Evolutionary conservation across 2,797 vertebrate species (phyloP).

Genomic region (Micropoecilia bifurca): DNA sequence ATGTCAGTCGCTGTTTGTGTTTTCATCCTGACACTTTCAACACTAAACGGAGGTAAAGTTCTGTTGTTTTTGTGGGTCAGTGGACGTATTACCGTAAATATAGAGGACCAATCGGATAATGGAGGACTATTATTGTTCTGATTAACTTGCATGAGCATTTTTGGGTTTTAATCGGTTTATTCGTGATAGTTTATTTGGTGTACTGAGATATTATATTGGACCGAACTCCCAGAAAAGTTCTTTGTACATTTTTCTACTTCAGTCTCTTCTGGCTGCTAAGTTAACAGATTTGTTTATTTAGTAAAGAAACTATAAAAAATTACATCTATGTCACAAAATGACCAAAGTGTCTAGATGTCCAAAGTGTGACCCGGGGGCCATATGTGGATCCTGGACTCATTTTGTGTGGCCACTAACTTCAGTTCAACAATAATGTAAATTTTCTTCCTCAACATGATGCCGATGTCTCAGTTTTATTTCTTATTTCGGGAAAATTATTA

Average conservation of each 20-base stretch:
- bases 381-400: neutral
- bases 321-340: neutral
- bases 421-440: neutral
- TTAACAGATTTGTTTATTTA: neutral
- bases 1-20: slow-evolving; percentile 7
- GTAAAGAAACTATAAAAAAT: neutral
- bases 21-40: slow-evolving; percentile 19
- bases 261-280: neutral
- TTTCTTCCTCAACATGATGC: neutral
- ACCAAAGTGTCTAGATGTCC: neutral
- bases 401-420: neutral
- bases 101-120: neutral
- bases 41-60: slow-evolving; percentile 9
- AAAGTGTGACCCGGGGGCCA: neutral
- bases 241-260: neutral
- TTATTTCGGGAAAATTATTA: too few relatives aligned
- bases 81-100: neutral
- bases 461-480: too few relatives aligned
- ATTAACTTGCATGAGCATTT: neutral
- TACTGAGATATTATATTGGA: neutral
- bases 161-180: neutral
- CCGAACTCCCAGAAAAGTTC: neutral
- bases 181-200: neutral
- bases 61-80: neutral
- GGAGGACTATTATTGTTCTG: neutral